Base-by-base conservation (phyloP, 1,140 invertebrate species). In the Drosophila sproati region DNA sequence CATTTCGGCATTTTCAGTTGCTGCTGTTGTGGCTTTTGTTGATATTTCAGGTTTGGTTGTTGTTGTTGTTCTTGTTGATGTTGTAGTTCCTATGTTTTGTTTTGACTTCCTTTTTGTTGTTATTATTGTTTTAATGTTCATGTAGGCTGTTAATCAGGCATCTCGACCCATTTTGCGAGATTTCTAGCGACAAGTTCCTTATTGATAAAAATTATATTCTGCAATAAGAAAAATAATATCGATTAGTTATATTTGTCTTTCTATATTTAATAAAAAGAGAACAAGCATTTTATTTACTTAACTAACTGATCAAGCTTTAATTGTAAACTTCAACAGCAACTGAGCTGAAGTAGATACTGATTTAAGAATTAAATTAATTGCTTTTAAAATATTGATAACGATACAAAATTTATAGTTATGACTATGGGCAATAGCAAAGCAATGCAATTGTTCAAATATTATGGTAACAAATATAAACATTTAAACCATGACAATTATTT, bases 131-230 rank as follows among this genome's bases (percentile, higher is more conserved):
- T 45, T 88, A 20, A 20, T 83, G 74, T 86, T 88, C 83, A 74
- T 75, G 6, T 62, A 76, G 68, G 70, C 74, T 87, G 77, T 92
- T 91, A 92, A 76, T 92, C 91, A 72, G 76, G 71, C 68, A 92
- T 80, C 69, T 92, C 91, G 56, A 94, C 92, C 95, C 95, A 95
- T 88, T 94, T 94, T 47, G 95, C 95, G 82, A 94, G 93, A 68
- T 95, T 95, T 92, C 94, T 93, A 69, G 94, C 94, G 73, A 95
- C 95, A 77, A 96, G 93, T 92, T 95, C 95, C 91, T 94, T 93
- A 92, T 96, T 96, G 70, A 96, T 93, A 92, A 94, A 95, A 93
- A 95, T 94, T 73, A 95, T 93, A 93, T 95, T 94, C 95, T 95
- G 93, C 34, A 94, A 94, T 83, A 69, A 62, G 1, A 37, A 28